Percentiles rank a stretch among this genome's conserved stretches.
Conservation (phyloP, 2,113 vertebrate species). For the Seriola dumerili region DNA sequence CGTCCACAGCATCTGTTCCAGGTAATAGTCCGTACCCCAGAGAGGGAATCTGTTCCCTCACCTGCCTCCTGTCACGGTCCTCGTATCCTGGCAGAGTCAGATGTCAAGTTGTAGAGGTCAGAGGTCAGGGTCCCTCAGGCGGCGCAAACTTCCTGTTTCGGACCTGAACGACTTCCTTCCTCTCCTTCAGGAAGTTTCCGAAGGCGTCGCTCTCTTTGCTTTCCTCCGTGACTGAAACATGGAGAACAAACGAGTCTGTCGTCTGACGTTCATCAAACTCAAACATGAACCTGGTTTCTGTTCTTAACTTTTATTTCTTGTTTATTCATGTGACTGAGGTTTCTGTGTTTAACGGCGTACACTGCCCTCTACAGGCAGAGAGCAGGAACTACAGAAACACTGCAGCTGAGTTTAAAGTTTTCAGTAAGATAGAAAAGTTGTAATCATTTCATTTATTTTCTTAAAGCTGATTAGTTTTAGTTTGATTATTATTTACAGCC, state of each 20-base stretch:
- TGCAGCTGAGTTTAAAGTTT: too few relatives aligned
- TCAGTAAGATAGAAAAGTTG: too few relatives aligned
- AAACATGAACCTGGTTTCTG: too few relatives aligned
- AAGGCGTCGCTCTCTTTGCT: slow-evolving; percentile 91
- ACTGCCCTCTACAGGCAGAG: not conserved
- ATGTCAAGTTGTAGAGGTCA: slow-evolving; percentile 13
- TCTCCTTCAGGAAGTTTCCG: slow-evolving; percentile 90
- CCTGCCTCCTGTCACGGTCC: not conserved
- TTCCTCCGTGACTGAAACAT: slow-evolving; percentile 87
- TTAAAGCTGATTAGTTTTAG: too few relatives aligned
- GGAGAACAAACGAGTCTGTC: not conserved
- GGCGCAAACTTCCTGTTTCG: slow-evolving; percentile 76
- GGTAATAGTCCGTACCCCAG: slow-evolving; percentile 1
- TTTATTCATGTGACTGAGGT: not conserved
- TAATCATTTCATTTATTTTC: too few relatives aligned
- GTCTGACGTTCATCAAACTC: too few relatives aligned
- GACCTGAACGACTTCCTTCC: slow-evolving; percentile 84
- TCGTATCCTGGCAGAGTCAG: not conserved
- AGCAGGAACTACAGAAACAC: not conserved
- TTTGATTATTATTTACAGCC: too few relatives aligned
- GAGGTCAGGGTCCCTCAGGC: slow-evolving; percentile 44
- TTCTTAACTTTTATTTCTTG: too few relatives aligned
- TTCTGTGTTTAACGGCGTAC: too few relatives aligned
- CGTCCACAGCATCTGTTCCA: slow-evolving; percentile 2
- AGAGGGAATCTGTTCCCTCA: not conserved